Evolutionary conservation across 2,888 invertebrate genomes (phyloP).

Genomic region (Drosophila colorata): DNA sequence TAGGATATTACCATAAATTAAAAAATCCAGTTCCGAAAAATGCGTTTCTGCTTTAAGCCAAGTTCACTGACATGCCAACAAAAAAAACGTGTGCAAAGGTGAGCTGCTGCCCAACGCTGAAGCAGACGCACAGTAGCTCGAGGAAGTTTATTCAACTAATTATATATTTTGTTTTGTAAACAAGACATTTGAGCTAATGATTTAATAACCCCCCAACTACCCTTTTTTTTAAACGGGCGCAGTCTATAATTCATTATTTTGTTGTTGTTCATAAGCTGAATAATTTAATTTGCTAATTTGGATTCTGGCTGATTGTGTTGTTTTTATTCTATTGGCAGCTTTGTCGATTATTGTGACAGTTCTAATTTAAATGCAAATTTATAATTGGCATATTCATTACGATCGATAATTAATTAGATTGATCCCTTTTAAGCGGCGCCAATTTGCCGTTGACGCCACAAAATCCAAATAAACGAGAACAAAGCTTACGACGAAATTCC

Average conservation of each 20-base stretch:
- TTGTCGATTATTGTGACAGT: slow-evolving; percentile 57
- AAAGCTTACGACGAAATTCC: slow-evolving; percentile 32
- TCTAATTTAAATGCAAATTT: slow-evolving; percentile 78
- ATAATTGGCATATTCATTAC: slow-evolving; percentile 60
- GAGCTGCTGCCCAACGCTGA: slow-evolving; percentile 23
- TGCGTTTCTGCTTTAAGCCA: slow-evolving; percentile 28
- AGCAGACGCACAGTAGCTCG: slow-evolving; percentile 7
- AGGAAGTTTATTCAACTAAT: slow-evolving; percentile 46
- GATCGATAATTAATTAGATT: slow-evolving; percentile 71
- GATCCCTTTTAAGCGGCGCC: slow-evolving; percentile 53
- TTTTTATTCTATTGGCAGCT: slow-evolving; percentile 25
- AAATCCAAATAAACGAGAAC: slow-evolving; percentile 49
- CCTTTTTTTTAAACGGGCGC: slow-evolving; percentile 1
- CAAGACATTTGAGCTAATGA: slow-evolving; percentile 27
- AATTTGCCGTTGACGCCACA: slow-evolving; percentile 43
- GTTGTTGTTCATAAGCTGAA: slow-evolving; percentile 12
- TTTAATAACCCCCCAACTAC: slow-evolving; percentile 1
- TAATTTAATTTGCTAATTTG: slow-evolving; percentile 33
- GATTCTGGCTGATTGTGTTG: slow-evolving; percentile 37
- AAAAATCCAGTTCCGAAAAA: slow-evolving; percentile 44
- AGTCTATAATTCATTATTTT: background rate
- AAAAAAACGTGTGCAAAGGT: slow-evolving; percentile 21
- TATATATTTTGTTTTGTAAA: slow-evolving; percentile 29
- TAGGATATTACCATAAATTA: slow-evolving; percentile 51
- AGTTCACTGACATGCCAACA: slow-evolving; percentile 49